phyloP scores from a whole-genome alignment of 2,888 invertebrate species.

The Tiliacea citrago region DNA sequence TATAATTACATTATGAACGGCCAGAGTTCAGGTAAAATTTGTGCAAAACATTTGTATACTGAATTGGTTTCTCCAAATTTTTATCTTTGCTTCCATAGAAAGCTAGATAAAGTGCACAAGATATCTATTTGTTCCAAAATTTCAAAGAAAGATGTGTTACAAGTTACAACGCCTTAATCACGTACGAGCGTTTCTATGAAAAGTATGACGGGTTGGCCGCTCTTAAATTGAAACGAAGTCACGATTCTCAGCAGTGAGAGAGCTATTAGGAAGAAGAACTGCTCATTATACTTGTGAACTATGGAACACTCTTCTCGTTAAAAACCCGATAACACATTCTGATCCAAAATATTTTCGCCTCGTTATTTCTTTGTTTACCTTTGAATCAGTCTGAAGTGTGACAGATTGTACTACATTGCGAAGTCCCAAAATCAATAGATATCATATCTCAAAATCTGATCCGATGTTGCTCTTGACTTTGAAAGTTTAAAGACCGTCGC shows the following conservation, averaged over 20 bases:
- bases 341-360: constrained; percentile 16
- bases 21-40: too few relatives aligned
- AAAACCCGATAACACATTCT: background rate
- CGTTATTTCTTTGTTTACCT: constrained; percentile 19
- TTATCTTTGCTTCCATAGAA: too few relatives aligned
- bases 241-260: background rate
- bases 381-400: constrained; percentile 9
- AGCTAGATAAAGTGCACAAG: too few relatives aligned
- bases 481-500: constrained; percentile 10
- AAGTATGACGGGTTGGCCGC: too few relatives aligned
- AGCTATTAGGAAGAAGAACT: background rate
- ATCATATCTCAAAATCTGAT: constrained; percentile 44
- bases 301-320: background rate
- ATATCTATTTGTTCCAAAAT: too few relatives aligned
- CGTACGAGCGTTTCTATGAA: too few relatives aligned
- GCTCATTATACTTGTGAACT: background rate
- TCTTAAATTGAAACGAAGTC: background rate
- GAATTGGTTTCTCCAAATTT: too few relatives aligned
- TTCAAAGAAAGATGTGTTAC: too few relatives aligned
- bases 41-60: too few relatives aligned
- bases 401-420: constrained; percentile 8
- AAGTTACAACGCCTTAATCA: too few relatives aligned
- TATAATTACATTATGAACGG: too few relatives aligned
- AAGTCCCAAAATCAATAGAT: constrained; percentile 16
- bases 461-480: constrained; percentile 37